A percentile compares a stretch with the other conserved stretches of the same genome.
These are phyloP conservation scores for Parotocinclus haroldoi DNA, from an alignment of 2,797 vertebrate genomes.

Conservation along the genomic window DNA sequence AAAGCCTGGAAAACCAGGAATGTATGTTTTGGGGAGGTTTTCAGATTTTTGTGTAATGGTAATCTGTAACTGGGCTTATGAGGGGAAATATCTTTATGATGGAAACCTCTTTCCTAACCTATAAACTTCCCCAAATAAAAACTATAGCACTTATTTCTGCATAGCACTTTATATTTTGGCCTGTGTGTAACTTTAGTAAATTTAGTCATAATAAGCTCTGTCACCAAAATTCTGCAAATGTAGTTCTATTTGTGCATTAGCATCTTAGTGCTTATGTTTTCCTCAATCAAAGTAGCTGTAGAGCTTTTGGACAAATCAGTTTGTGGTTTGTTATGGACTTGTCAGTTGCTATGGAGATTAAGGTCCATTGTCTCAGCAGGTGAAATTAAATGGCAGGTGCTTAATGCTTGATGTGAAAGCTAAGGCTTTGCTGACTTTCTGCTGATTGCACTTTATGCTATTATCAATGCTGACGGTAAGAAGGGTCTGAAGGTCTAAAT, in stretches of 20 bases:
- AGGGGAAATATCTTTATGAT: not conserved
- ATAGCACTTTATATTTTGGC: constrained; percentile 25
- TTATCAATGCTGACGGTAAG: not conserved
- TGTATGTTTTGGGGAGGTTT: constrained; percentile 7
- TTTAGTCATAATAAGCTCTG: too few relatives aligned
- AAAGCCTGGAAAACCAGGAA: constrained; percentile 21
- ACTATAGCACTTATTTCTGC: constrained; percentile 21
- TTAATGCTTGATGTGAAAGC: not conserved
- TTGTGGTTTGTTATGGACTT: too few relatives aligned
- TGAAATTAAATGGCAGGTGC: too few relatives aligned
- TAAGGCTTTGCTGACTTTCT: not conserved
- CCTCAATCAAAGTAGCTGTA: not conserved
- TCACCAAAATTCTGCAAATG: not conserved
- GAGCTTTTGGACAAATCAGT: too few relatives aligned
- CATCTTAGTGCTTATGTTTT: not conserved
- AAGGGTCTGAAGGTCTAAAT: not conserved
- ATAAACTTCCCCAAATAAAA: not conserved
- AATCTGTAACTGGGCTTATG: not conserved
- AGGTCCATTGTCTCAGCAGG: too few relatives aligned
- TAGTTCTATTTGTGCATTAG: not conserved
- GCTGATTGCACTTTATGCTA: constrained; percentile 18
- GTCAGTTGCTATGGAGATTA: too few relatives aligned
- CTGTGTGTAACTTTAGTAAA: too few relatives aligned
- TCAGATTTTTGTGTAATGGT: not conserved
- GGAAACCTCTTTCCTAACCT: constrained; percentile 14